These are phyloP conservation scores for Morpho deidamia DNA, from an alignment of 2,888 invertebrate species.

Conservation along the genomic window DNA sequence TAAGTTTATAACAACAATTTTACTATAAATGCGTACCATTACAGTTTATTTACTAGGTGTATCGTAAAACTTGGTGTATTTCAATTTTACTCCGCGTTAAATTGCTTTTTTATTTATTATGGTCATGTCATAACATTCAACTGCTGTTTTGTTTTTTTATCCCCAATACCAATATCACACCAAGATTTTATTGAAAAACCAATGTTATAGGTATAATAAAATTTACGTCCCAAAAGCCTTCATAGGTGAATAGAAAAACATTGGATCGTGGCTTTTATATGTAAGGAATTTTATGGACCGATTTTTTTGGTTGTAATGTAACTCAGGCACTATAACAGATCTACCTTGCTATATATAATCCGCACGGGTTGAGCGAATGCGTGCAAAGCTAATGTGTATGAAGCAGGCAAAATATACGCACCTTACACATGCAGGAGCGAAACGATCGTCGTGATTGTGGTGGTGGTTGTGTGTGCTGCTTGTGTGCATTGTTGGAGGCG, in stretches of 20 bases:
- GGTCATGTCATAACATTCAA: slow-evolving; percentile 39
- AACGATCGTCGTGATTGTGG: too few species aligned
- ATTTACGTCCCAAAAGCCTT: slow-evolving; percentile 41
- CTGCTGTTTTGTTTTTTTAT: slow-evolving; percentile 48
- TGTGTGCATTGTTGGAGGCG: too few species aligned
- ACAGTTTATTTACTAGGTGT: slow-evolving; percentile 19
- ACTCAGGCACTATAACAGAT: too few species aligned
- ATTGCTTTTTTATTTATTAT: slow-evolving; percentile 46
- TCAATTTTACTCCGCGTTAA: slow-evolving; percentile 38
- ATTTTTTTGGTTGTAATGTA: slow-evolving; percentile 2
- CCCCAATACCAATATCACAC: slow-evolving; percentile 38
- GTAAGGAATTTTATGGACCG: slow-evolving; percentile 12
- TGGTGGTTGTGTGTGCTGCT: too few species aligned
- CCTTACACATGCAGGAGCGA: too few species aligned
- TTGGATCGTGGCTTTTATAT: slow-evolving; percentile 28
- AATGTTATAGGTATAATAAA: slow-evolving; percentile 57
- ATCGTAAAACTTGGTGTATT: slow-evolving; percentile 27
- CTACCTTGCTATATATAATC: too few species aligned
- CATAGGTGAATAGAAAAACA: slow-evolving; percentile 46
- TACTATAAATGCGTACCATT: slow-evolving; percentile 16
- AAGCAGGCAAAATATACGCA: too few species aligned
- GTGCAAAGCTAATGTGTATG: too few species aligned
- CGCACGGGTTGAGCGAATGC: too few species aligned
- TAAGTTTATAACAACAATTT: slow-evolving; percentile 11
- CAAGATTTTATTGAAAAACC: slow-evolving; percentile 54